Conservation (phyloP, 2,888 invertebrate species). For the Spisula subtruncata region DNA sequence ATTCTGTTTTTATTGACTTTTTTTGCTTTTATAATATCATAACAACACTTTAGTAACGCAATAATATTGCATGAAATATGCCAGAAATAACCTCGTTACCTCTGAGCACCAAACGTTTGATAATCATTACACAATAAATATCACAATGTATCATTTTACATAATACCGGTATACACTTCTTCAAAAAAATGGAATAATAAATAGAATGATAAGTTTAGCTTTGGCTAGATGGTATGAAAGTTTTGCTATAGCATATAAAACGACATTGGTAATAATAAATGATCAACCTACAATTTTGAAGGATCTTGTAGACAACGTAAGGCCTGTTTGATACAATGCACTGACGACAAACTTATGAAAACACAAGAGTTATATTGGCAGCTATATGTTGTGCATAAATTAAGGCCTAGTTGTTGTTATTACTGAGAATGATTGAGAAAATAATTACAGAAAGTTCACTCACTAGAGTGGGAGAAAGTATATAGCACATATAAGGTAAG, state of each 20-base stretch:
- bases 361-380: conserved; percentile 1
- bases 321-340: conserved; percentile 39
- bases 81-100: conserved; percentile 44
- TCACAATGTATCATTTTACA: conserved; percentile 54
- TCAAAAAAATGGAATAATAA: conserved; percentile 51
- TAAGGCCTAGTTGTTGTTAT: conserved; percentile 18
- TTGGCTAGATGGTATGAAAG: conserved; percentile 52
- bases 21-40: conserved; percentile 41
- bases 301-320: conserved; percentile 30
- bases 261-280: conserved; percentile 24
- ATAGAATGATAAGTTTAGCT: conserved; percentile 42
- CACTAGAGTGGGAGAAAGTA: background rate
- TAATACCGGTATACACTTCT: conserved; percentile 28
- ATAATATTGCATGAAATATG: conserved; percentile 39
- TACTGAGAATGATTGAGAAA: background rate
- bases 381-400: conserved; percentile 16
- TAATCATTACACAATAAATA: conserved; percentile 58
- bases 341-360: background rate
- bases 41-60: conserved; percentile 31
- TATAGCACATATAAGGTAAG: conserved; percentile 12
- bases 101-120: conserved; percentile 59
- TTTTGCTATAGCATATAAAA: conserved; percentile 44
- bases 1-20: conserved; percentile 43
- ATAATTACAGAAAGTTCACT: background rate
- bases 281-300: conserved; percentile 12